Evolutionary conservation across 2,888 invertebrate species (phyloP).

Genomic region (Noctuana brunneofusca): DNA sequence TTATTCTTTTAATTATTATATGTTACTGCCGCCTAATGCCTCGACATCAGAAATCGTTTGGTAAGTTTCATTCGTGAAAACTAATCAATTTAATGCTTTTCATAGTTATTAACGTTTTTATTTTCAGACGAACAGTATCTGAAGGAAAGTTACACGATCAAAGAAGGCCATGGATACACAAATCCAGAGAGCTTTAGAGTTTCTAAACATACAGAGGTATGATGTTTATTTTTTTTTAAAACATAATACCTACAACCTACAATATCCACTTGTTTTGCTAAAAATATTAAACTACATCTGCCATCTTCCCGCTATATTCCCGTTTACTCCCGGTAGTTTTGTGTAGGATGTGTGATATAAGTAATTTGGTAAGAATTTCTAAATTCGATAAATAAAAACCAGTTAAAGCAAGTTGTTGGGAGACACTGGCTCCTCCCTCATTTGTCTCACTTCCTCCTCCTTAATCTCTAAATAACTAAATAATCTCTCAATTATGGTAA

Average conservation of each 20-base stretch:
- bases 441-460: too few species aligned
- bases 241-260: neutral
- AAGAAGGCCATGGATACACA: conserved; percentile 71
- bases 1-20: conserved; percentile 84
- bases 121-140: conserved; percentile 74
- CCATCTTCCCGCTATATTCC: too few species aligned
- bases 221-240: conserved; percentile 5
- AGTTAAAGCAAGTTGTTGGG: too few species aligned
- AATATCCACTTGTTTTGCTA: too few species aligned
- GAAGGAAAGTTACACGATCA: conserved; percentile 71
- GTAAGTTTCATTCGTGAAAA: conserved; percentile 63
- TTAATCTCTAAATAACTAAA: too few species aligned
- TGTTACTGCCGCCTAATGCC: conserved; percentile 88
- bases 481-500: too few species aligned
- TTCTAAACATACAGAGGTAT: conserved; percentile 66
- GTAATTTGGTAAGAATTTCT: too few species aligned
- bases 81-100: neutral
- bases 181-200: conserved; percentile 68
- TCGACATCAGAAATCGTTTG: conserved; percentile 86
- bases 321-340: too few species aligned
- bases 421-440: too few species aligned
- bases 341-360: too few species aligned
- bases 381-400: too few species aligned
- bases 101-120: neutral
- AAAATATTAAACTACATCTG: too few species aligned